Conservation (phyloP, 2,113 vertebrate genomes). For the Hymenochirus boettgeri region DNA sequence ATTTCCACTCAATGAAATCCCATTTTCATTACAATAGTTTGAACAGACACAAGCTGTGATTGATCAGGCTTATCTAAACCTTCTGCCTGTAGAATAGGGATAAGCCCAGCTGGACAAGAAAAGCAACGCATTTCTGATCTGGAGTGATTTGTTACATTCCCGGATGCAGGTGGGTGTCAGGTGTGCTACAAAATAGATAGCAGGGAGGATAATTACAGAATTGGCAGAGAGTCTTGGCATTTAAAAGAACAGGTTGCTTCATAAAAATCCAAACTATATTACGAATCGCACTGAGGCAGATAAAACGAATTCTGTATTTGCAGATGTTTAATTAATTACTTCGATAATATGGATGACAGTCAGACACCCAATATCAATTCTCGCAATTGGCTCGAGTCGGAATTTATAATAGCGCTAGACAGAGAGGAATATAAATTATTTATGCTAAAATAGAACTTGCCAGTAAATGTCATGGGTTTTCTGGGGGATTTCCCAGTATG, state of each 20-base stretch:
- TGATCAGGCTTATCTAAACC: conserved; percentile 18
- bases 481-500: too few relatives aligned
- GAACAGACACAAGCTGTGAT: neutral
- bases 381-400: conserved; percentile 15
- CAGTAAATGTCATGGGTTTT: too few relatives aligned
- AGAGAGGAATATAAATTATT: neutral
- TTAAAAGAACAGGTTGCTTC: conserved; percentile 21
- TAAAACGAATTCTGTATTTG: conserved; percentile 6
- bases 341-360: conserved; percentile 14
- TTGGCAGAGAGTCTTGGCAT: conserved; percentile 22
- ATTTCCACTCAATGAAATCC: too few relatives aligned
- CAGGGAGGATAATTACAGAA: conserved; percentile 19
- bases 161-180: conserved; percentile 33
- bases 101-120: conserved; percentile 29
- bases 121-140: conserved; percentile 16
- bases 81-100: conserved; percentile 5
- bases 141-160: conserved; percentile 17
- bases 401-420: neutral
- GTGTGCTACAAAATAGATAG: conserved; percentile 28
- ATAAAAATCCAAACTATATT: conserved; percentile 11
- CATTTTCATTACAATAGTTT: too few relatives aligned
- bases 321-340: conserved; percentile 31
- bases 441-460: too few relatives aligned
- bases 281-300: conserved; percentile 12
- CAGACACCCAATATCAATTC: conserved; percentile 12